Percentiles rank a stretch among this genome's conserved stretches.
Conservation (phyloP, 2,797 vertebrate species). For the Sebastes variabilis region DNA sequence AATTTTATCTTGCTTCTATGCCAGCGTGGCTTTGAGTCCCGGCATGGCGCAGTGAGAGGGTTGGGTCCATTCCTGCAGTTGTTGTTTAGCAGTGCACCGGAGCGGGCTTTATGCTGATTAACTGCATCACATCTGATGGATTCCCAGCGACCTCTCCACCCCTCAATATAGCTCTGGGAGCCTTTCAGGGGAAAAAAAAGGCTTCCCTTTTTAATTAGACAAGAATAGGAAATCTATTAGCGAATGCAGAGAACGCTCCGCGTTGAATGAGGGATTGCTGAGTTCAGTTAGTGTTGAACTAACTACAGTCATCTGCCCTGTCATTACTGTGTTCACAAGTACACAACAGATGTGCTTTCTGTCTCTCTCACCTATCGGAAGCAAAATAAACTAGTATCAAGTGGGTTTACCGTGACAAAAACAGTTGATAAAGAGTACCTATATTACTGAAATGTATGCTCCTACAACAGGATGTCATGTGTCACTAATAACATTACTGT, state of each 20-base stretch:
- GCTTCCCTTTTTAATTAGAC: conserved; percentile 73
- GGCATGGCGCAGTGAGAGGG: conserved; percentile 35
- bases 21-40: background rate
- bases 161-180: conserved; percentile 60
- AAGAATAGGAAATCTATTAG: conserved; percentile 74
- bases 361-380: no score
- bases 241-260: conserved; percentile 53
- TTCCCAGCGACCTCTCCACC: conserved; percentile 64
- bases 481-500: background rate
- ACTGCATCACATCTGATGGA: conserved; percentile 74
- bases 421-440: background rate
- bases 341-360: background rate
- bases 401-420: no score
- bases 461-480: background rate
- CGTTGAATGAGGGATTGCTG: conserved; percentile 43
- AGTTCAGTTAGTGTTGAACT: conserved; percentile 40
- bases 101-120: conserved; percentile 75
- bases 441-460: background rate
- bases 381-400: no score
- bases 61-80: conserved; percentile 45
- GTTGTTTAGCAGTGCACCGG: conserved; percentile 66
- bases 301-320: conserved; percentile 32
- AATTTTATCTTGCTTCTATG: background rate
- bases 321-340: conserved; percentile 9
- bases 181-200: conserved; percentile 41